These are phyloP conservation scores for Trachelus troglodyta DNA, from an alignment of 2,888 invertebrate genomes.

Conservation along the genomic window DNA sequence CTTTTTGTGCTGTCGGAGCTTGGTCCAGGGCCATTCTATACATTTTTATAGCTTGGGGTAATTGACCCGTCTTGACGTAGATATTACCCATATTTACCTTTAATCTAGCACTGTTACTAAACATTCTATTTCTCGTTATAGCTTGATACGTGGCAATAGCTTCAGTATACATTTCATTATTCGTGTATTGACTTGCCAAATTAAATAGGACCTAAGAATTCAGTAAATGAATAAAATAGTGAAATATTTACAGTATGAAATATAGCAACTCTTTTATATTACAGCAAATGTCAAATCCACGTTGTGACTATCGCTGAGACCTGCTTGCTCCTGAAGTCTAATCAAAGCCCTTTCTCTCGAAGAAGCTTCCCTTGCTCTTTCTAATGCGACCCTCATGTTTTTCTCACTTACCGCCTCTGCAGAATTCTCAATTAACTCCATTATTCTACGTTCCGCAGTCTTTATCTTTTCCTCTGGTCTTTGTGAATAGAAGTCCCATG, in stretches of 20 bases:
- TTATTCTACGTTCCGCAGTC: conserved; percentile 88
- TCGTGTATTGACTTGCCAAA: conserved; percentile 93
- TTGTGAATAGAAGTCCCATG: conserved; percentile 36
- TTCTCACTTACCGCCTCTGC: conserved; percentile 77
- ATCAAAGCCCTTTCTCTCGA: conserved; percentile 91
- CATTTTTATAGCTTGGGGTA: conserved; percentile 95
- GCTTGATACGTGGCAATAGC: conserved; percentile 96
- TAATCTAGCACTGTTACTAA: conserved; percentile 91
- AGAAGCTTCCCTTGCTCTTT: conserved; percentile 97
- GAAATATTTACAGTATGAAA: not conserved
- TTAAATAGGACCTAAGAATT: conserved; percentile 88
- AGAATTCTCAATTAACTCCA: conserved; percentile 90
- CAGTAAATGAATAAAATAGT: not conserved
- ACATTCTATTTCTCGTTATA: conserved; percentile 93
- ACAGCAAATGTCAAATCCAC: conserved; percentile 96
- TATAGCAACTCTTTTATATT: conserved; percentile 31
- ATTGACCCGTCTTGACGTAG: conserved; percentile 93
- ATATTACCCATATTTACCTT: conserved; percentile 99
- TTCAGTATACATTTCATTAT: conserved; percentile 95
- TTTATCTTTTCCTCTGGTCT: conserved; percentile 94
- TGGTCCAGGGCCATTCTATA: conserved; percentile 99
- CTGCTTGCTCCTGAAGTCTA: conserved; percentile 90
- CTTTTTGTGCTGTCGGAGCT: conserved; percentile 91
- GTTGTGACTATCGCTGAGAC: conserved; percentile 90
- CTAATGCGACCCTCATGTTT: conserved; percentile 77